A percentile compares a stretch with the other conserved stretches of the same genome.
These are phyloP conservation scores for Passer domesticus DNA, from an alignment of 2,113 vertebrate species.

Conservation along the genomic window DNA sequence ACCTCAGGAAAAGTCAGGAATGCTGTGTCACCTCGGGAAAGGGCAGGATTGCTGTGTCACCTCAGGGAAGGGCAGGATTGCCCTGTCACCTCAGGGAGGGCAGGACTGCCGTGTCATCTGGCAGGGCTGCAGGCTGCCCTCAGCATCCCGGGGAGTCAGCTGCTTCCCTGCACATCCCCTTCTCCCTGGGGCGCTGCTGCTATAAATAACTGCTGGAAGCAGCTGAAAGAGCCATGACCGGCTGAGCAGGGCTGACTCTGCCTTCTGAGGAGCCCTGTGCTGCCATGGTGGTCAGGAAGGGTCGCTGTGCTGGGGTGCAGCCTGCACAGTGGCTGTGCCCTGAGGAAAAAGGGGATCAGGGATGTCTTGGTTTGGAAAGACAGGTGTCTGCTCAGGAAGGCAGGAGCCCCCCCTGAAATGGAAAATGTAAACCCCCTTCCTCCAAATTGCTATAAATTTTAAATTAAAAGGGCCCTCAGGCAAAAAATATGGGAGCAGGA, in stretches of 20 bases:
- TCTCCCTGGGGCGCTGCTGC: not conserved
- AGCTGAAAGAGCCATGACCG: not conserved
- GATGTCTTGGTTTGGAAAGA: too few species aligned
- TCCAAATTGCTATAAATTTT: too few species aligned
- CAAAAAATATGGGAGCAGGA: too few species aligned
- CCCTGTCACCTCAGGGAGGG: not conserved
- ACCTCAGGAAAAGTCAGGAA: not conserved
- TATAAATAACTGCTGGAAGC: not conserved
- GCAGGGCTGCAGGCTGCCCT: fast-evolving
- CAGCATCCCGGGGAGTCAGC: not conserved
- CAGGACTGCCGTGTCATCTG: not conserved
- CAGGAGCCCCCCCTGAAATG: too few species aligned
- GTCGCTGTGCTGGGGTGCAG: not conserved
- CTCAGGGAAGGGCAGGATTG: too few species aligned
- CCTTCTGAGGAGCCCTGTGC: not conserved
- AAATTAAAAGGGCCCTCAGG: too few species aligned
- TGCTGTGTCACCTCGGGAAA: not conserved
- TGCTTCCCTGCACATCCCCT: not conserved
- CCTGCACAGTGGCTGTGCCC: fast-evolving
- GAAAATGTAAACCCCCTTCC: too few species aligned
- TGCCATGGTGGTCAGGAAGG: not conserved
- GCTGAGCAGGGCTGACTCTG: not conserved
- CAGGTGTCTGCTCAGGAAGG: too few species aligned
- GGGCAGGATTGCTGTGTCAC: not conserved
- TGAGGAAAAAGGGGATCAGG: not conserved